Evolutionary conservation across 2,888 invertebrate genomes (phyloP).

Genomic region (Merodon equestris): DNA sequence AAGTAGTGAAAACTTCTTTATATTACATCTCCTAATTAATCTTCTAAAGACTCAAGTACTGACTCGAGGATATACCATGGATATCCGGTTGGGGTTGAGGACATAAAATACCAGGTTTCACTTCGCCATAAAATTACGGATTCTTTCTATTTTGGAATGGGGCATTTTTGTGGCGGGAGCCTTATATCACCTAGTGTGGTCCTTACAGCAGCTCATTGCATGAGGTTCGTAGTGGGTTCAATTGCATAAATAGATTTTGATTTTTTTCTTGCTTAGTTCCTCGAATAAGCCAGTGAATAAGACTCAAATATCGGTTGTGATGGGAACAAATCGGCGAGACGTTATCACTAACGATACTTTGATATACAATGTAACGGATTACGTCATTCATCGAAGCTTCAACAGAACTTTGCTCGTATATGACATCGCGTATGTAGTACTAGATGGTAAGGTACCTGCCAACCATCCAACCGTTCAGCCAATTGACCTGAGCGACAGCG

Average conservation of each 20-base stretch:
- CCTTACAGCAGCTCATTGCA: slow-evolving; percentile 54
- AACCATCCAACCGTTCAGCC: slow-evolving; percentile 35
- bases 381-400: slow-evolving; percentile 28
- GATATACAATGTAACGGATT: slow-evolving; percentile 21
- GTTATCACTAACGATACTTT: slow-evolving; percentile 31
- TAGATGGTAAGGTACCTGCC: slow-evolving; percentile 42
- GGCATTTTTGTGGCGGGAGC: slow-evolving; percentile 51
- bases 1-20: too few species aligned
- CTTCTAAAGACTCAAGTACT: too few species aligned
- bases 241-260: background rate
- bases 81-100: slow-evolving; percentile 18
- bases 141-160: slow-evolving; percentile 38
- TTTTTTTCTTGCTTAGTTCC: slow-evolving; percentile 1
- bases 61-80: slow-evolving; percentile 44
- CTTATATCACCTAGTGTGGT: slow-evolving; percentile 40
- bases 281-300: background rate
- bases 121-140: slow-evolving; percentile 32
- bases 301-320: slow-evolving; percentile 8
- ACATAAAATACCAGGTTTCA: slow-evolving; percentile 51
- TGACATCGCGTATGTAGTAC: slow-evolving; percentile 63
- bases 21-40: too few species aligned
- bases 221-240: slow-evolving; percentile 17
- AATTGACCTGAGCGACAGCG: slow-evolving; percentile 31
- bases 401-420: slow-evolving; percentile 7
- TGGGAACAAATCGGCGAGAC: slow-evolving; percentile 39